phyloP scores from a whole-genome alignment of 2,888 invertebrate genomes.

The Petrolisthes cinctipes region DNA sequence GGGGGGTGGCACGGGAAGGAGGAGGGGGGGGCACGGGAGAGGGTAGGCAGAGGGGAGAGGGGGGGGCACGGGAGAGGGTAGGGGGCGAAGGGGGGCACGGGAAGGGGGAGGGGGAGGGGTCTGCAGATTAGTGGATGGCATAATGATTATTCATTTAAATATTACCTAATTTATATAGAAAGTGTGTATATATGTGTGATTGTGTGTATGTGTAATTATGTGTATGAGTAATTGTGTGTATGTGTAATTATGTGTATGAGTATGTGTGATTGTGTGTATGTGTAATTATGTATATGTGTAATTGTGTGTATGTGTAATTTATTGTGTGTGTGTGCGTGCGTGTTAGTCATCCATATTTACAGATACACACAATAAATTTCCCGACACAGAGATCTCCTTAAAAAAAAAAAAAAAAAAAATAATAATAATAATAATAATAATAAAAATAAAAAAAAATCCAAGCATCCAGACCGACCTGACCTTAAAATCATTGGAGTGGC shows the following conservation, averaged over 20 bases:
- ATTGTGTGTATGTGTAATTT: not conserved
- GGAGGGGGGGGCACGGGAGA: not conserved
- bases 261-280: too few species aligned
- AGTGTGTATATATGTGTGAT: not conserved
- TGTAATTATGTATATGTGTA: not conserved
- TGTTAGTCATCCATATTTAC: too few species aligned
- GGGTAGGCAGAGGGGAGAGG: not conserved
- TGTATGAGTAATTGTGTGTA: not conserved
- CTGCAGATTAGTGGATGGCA: too few species aligned
- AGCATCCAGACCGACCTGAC: not conserved
- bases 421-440: not conserved
- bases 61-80: not conserved
- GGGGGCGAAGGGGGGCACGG: too few species aligned
- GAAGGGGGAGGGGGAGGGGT: not conserved
- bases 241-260: not conserved
- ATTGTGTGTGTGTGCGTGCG: too few species aligned
- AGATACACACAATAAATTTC: not conserved
- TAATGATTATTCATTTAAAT: too few species aligned
- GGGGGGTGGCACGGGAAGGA: not conserved
- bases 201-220: not conserved
- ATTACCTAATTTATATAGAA: too few species aligned
- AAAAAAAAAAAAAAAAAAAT: not conserved
- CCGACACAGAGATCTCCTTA: too few species aligned
- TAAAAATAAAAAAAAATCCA: not conserved
- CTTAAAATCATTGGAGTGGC: slow-evolving; percentile 7